phyloP scores from a whole-genome alignment of 1,140 invertebrate species.

The Drosophila nigrodunni region DNA sequence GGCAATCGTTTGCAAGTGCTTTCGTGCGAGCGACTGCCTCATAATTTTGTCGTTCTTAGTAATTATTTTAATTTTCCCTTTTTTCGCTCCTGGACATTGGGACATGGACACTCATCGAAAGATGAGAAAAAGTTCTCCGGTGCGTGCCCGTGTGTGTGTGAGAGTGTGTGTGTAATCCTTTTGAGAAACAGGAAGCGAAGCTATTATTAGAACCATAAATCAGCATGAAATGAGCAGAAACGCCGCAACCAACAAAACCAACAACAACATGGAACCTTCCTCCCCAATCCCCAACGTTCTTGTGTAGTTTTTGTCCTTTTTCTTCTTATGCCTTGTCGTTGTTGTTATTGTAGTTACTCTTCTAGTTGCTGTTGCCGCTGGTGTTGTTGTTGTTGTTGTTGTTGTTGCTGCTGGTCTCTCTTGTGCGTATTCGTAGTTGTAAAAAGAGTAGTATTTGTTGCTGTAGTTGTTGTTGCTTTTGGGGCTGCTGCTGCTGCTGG shows the following conservation, averaged over 20 bases:
- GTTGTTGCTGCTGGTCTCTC: constrained; percentile 43
- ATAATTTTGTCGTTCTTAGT: constrained; percentile 64
- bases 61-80: constrained; percentile 67
- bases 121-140: constrained; percentile 20
- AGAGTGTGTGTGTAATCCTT: constrained; percentile 74
- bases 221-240: constrained; percentile 83
- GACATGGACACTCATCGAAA: constrained; percentile 26
- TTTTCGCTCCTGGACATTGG: constrained; percentile 25
- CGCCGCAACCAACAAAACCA: constrained; percentile 49
- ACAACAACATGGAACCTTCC: constrained; percentile 23
- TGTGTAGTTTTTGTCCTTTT: constrained; percentile 36
- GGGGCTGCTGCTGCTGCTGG: constrained; percentile 36
- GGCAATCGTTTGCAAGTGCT: constrained; percentile 44
- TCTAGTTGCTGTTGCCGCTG: constrained; percentile 10
- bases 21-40: constrained; percentile 46
- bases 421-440: constrained; percentile 58
- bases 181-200: constrained; percentile 75
- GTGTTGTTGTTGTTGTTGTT: constrained; percentile 38
- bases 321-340: background rate
- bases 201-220: constrained; percentile 85
- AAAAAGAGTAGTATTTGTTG: constrained; percentile 35
- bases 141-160: constrained; percentile 35
- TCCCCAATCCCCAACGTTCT: background rate
- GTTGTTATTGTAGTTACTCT: constrained; percentile 17
- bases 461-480: constrained; percentile 37